These are phyloP conservation scores for Athene noctua DNA, from an alignment of 2,113 vertebrate genomes.

Conservation along the genomic window DNA sequence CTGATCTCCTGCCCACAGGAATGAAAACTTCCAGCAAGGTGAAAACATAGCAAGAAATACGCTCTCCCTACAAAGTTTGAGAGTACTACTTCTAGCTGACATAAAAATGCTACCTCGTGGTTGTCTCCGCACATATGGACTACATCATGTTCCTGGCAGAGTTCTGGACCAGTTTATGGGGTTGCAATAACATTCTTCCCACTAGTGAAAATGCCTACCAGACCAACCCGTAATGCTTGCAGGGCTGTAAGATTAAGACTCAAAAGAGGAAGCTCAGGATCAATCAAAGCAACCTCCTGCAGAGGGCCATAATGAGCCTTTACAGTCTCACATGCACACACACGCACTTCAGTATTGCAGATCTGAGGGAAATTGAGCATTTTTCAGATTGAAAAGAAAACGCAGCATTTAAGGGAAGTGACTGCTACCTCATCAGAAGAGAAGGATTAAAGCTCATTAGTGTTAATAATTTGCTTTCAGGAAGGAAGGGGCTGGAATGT, in stretches of 20 bases:
- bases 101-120: not conserved
- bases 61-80: not conserved
- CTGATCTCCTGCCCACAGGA: not conserved
- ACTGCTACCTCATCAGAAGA: not conserved
- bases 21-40: not conserved
- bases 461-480: not conserved
- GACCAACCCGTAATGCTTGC: not conserved
- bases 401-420: not conserved
- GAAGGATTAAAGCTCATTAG: not conserved
- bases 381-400: not conserved
- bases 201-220: not conserved
- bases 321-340: not conserved
- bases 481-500: not conserved
- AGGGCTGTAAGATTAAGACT: not conserved
- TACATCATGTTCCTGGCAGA: fast-evolving
- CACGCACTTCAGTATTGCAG: not conserved
- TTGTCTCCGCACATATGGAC: not conserved
- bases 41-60: not conserved
- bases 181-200: not conserved
- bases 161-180: not conserved
- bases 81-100: not conserved
- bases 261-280: not conserved
- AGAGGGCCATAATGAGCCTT: not conserved
- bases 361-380: not conserved
- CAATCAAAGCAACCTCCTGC: not conserved